Evolutionary conservation across 2,888 invertebrate genomes (phyloP).

Genomic region (Orthonevra nobilis): DNA sequence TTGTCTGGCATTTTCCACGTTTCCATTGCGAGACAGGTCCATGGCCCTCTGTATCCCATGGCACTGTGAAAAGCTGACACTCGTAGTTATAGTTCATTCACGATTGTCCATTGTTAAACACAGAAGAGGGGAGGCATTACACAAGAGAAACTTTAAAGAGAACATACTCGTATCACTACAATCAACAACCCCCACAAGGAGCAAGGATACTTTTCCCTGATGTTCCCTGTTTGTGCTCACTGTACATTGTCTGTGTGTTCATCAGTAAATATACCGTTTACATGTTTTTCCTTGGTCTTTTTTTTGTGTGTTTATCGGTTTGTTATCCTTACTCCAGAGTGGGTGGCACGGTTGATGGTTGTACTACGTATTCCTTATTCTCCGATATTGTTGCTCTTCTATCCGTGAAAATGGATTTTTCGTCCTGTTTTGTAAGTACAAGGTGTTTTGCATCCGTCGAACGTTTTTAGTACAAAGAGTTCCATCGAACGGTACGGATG

Average conservation of each 20-base stretch:
- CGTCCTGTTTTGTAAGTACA: conserved; percentile 60
- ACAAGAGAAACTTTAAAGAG: conserved; percentile 15
- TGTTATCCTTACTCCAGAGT: conserved; percentile 54
- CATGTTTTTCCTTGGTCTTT: conserved; percentile 25
- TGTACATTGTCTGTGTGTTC: conserved; percentile 34
- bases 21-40: too few relatives aligned
- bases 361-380: conserved; percentile 42
- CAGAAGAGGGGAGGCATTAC: too few relatives aligned
- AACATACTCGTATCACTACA: conserved; percentile 1
- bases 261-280: conserved; percentile 45
- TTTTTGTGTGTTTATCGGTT: conserved; percentile 36
- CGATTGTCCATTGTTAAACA: too few relatives aligned
- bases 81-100: too few relatives aligned
- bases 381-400: conserved; percentile 72
- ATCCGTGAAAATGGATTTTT: conserved; percentile 76
- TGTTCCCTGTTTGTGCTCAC: conserved; percentile 19
- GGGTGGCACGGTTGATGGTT: conserved; percentile 32
- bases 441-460: conserved; percentile 73
- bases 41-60: too few relatives aligned
- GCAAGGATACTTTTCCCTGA: conserved; percentile 17
- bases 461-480: conserved; percentile 79
- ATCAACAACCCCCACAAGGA: background rate
- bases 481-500: conserved; percentile 79
- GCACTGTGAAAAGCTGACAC: too few relatives aligned
- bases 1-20: too few relatives aligned